phyloP scores from a whole-genome alignment of 2,797 vertebrate species.

The Aldrovandia affinis region DNA sequence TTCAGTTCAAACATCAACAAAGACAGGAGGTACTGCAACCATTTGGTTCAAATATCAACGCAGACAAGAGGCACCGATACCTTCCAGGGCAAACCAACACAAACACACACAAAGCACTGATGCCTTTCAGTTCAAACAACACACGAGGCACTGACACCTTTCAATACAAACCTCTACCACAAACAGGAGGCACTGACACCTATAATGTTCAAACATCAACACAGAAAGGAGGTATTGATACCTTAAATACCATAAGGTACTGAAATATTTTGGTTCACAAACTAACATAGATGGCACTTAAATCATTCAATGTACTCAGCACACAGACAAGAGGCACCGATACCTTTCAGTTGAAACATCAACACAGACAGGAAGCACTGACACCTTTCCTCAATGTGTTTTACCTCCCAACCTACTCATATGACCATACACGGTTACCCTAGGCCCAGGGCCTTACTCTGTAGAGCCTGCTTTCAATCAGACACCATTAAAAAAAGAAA shows the following conservation, averaged over 20 bases:
- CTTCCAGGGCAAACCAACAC: background rate
- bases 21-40: background rate
- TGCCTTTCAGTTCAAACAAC: background rate
- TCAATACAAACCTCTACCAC: background rate
- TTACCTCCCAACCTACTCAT: background rate
- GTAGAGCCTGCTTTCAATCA: background rate
- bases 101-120: background rate
- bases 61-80: background rate
- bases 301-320: background rate
- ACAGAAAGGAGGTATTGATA: no score
- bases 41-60: background rate
- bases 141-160: background rate
- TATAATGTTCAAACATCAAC: background rate
- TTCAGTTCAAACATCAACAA: background rate
- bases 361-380: background rate
- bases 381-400: background rate
- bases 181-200: background rate
- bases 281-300: background rate
- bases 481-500: slow-evolving; percentile 11
- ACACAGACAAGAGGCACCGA: background rate
- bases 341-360: background rate
- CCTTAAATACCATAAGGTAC: background rate
- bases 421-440: background rate
- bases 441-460: background rate
- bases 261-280: background rate